Conservation (phyloP, 35 echinoderm and acorn worm species). For the Apostichopus japonicus region DNA sequence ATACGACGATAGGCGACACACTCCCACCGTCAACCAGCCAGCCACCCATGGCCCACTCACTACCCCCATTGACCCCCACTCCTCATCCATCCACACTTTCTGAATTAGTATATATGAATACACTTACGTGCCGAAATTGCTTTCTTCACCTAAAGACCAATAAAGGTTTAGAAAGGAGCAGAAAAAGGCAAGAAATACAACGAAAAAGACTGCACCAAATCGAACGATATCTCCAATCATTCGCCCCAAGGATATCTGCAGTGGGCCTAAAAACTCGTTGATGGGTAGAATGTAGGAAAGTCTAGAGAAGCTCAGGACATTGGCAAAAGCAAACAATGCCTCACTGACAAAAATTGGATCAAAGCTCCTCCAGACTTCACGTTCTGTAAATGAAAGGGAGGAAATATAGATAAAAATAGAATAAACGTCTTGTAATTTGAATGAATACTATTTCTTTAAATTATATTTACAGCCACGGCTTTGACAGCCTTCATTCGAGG, state of each 20-base stretch:
- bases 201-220: constrained; percentile 80
- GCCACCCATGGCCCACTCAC: too few species aligned
- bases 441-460: too few species aligned
- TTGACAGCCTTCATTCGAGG: neutral
- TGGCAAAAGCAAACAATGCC: constrained; percentile 86
- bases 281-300: constrained; percentile 89
- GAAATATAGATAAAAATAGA: too few species aligned
- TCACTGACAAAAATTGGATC: constrained; percentile 89
- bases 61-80: too few species aligned
- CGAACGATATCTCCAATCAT: constrained; percentile 94
- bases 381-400: constrained; percentile 56
- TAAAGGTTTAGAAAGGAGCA: constrained; percentile 94
- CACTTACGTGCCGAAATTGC: constrained; percentile 86
- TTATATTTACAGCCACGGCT: too few species aligned
- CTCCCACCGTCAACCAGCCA: too few species aligned
- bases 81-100: too few species aligned
- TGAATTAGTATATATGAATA: neutral
- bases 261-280: constrained; percentile 93
- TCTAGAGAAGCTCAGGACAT: constrained; percentile 88
- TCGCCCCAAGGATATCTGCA: constrained; percentile 92
- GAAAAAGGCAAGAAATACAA: constrained; percentile 94
- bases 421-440: too few species aligned
- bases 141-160: constrained; percentile 71
- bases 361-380: constrained; percentile 47
- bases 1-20: too few species aligned